Percentiles rank a stretch among this genome's conserved stretches.
Evolutionary conservation across 1,140 invertebrate genomes (phyloP).

Genomic region (Drosophila navojoa): DNA sequence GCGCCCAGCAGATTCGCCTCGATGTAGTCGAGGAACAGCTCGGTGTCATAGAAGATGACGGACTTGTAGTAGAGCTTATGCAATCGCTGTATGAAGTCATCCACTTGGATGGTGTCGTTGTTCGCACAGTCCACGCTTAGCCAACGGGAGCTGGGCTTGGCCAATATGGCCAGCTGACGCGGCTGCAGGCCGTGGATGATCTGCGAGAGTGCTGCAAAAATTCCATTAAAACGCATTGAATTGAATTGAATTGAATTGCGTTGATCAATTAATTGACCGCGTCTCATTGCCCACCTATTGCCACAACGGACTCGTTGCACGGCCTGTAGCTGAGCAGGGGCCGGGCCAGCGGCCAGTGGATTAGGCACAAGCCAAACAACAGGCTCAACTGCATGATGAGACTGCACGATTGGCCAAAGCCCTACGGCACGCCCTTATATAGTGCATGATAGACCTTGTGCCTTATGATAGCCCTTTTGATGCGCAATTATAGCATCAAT

Average conservation of each 20-base stretch:
- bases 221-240: neutral
- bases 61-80: slow-evolving; percentile 71
- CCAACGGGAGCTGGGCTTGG: slow-evolving; percentile 18
- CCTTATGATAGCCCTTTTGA: slow-evolving; percentile 46
- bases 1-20: slow-evolving; percentile 67
- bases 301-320: slow-evolving; percentile 58
- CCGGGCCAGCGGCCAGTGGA: slow-evolving; percentile 16
- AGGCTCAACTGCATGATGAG: slow-evolving; percentile 35
- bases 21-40: slow-evolving; percentile 71
- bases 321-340: slow-evolving; percentile 24
- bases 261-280: slow-evolving; percentile 3
- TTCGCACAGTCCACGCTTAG: slow-evolving; percentile 33
- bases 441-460: too few relatives aligned
- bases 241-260: slow-evolving; percentile 1
- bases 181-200: slow-evolving; percentile 71
- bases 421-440: slow-evolving; percentile 43
- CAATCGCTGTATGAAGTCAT: slow-evolving; percentile 66
- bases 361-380: neutral
- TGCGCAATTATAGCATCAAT: slow-evolving; percentile 60
- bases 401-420: neutral
- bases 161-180: slow-evolving; percentile 59
- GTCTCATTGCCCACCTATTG: slow-evolving; percentile 52
- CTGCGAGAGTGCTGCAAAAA: slow-evolving; percentile 66
- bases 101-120: slow-evolving; percentile 51
- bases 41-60: slow-evolving; percentile 69